Conservation (phyloP, 2,888 invertebrate species). For the Drosophila nr. fundita region DNA sequence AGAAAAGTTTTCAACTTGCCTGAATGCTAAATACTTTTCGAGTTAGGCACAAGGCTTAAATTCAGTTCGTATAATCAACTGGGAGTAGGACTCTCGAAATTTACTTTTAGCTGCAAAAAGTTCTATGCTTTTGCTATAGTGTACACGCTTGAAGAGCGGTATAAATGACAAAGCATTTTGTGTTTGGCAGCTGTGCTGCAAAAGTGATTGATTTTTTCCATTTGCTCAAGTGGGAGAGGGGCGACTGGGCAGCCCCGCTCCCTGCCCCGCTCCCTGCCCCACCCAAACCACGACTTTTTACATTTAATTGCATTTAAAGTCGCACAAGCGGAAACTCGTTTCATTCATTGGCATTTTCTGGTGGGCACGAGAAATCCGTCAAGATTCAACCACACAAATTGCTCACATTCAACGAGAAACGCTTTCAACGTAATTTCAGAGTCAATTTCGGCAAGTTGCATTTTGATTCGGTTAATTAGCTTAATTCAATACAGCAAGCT, state of each 20-base stretch:
- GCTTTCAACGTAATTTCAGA: conserved; percentile 4
- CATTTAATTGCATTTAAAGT: conserved; percentile 66
- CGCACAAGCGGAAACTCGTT: conserved; percentile 58
- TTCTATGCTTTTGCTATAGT: background rate
- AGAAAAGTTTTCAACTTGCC: background rate
- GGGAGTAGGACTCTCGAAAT: background rate
- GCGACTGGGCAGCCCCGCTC: background rate
- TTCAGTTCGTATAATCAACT: background rate
- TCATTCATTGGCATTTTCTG: conserved; percentile 28
- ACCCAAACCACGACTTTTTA: background rate
- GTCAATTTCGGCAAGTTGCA: background rate
- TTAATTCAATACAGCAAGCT: conserved; percentile 5
- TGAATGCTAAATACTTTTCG: background rate
- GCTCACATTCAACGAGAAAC: conserved; percentile 6
- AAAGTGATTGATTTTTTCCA: conserved; percentile 69
- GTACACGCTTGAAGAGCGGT: conserved; percentile 35
- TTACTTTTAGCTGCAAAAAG: background rate
- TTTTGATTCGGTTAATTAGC: conserved; percentile 2
- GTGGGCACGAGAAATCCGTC: conserved; percentile 9
- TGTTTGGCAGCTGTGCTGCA: conserved; percentile 62
- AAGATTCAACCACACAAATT: conserved; percentile 15
- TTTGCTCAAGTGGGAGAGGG: conserved; percentile 28
- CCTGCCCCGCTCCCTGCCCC: background rate
- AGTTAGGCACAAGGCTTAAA: background rate
- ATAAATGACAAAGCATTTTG: conserved; percentile 72